Base-by-base conservation (phyloP, 2,797 vertebrate genomes). In the Euthynnus affinis region DNA sequence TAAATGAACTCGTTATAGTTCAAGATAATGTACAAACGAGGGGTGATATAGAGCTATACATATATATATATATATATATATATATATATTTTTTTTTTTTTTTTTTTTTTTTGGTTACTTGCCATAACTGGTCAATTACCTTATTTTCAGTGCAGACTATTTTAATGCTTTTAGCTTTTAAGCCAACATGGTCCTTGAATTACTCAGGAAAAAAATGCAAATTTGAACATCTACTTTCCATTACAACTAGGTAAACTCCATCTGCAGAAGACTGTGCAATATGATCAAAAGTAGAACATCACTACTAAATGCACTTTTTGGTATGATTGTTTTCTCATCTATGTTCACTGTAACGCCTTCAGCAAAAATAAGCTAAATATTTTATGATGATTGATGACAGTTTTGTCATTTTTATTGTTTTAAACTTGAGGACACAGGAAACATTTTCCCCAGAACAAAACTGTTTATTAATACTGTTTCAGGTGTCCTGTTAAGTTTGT, bases 401-500 rank as follows among this genome's bases (percentile, higher is more conserved):
- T 49, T 42, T n/a, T 32, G 52, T 15, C 8, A 15, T 29, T 67
- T 71, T 60, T 71, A 62, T 68, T 46, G 20, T 29, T 56, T 61
- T 34, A 74, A 62, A 44, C 29, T 56, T 29, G 22, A 74, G 55
- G 61, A 70, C 27, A 32, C n/a, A 4, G 55, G 71, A 70, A 73
- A 65, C 8, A 58, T 68, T 62, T 44, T 61, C 9, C 22, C 63
- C 12, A 32, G 68, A 59, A 55, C 27, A 32, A 49, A 62, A 49
- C 7, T 29, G 27, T 68, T 58, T 55, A 52, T 64, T 65, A 55
- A n/a, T 12, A 1, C 42, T 29, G 56, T 52, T 78, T 78, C 27
- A 25, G 44, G 22, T 68, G 52, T 63, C 57, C 15, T 70, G 37
- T 27, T 55, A 25, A 53, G 59, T 71, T 81, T 60, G 40, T 62